These are phyloP conservation scores for Urocitellus parryii DNA, from an alignment of 2,113 vertebrate genomes.

Conservation along the genomic window DNA sequence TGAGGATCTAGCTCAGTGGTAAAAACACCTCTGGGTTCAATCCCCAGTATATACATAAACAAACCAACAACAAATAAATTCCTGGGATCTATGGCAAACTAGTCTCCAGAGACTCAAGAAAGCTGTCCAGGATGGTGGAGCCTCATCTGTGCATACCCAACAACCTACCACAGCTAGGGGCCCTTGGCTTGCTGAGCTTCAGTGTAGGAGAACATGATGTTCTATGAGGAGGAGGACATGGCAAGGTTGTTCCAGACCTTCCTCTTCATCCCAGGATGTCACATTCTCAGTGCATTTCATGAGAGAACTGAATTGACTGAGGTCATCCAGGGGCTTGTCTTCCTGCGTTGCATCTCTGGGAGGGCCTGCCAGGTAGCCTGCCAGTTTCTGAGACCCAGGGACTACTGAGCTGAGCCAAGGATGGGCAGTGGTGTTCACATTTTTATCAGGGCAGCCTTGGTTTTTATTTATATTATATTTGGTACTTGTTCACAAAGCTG, in stretches of 20 bases:
- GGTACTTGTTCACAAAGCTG: neutral
- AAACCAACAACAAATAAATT: too few relatives aligned
- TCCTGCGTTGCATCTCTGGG: neutral
- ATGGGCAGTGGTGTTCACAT: neutral
- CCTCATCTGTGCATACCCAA: neutral
- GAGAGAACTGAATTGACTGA: neutral
- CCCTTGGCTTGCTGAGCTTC: neutral
- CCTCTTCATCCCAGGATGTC: neutral
- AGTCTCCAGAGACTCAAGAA: neutral
- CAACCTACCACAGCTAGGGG: neutral
- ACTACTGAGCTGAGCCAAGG: neutral
- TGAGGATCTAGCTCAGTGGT: neutral
- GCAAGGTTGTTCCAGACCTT: neutral
- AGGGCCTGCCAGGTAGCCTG: too few relatives aligned
- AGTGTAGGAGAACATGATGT: neutral
- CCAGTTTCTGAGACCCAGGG: neutral
- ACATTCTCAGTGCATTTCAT: neutral
- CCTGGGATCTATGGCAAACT: too few relatives aligned
- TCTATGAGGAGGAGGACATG: neutral
- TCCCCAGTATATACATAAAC: too few relatives aligned
- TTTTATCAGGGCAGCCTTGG: neutral
- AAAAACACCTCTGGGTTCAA: neutral
- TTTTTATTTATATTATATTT: constrained; percentile 5
- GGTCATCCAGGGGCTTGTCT: too few relatives aligned
- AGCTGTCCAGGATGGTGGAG: neutral